A percentile compares a stretch with the other conserved stretches of the same genome.
Evolutionary conservation across 2,113 vertebrate species (phyloP).

Genomic region (Aegithalos caudatus): DNA sequence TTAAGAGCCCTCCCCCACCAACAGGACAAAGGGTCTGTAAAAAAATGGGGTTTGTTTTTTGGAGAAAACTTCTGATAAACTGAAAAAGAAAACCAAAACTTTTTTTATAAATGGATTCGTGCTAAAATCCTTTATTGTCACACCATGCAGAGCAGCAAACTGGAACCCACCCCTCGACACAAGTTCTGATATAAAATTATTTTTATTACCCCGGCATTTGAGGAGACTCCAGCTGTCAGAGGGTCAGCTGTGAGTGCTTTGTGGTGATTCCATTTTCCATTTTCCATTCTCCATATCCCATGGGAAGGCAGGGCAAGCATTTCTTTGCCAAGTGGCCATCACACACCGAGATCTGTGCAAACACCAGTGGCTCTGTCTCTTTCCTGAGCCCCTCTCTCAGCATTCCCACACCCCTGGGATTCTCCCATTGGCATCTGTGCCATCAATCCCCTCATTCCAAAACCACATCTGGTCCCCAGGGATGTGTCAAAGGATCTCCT

Average conservation of each 20-base stretch:
- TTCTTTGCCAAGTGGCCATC: neutral
- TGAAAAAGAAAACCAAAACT: neutral
- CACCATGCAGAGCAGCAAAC: neutral
- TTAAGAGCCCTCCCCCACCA: rapidly evolving
- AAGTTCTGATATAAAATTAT: neutral
- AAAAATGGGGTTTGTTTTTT: neutral
- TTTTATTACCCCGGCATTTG: neutral
- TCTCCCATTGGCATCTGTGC: rapidly evolving
- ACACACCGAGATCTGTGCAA: neutral
- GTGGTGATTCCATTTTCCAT: neutral
- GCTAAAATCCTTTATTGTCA: neutral
- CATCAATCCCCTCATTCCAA: neutral
- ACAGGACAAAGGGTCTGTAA: neutral
- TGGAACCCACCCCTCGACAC: rapidly evolving
- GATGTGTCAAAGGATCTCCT: neutral
- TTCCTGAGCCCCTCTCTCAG: neutral
- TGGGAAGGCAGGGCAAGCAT: neutral
- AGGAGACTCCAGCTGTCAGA: neutral
- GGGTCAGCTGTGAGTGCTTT: neutral
- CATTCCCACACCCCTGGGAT: neutral
- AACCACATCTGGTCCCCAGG: neutral
- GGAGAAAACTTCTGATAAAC: neutral
- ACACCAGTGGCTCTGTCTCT: neutral
- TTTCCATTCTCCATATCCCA: neutral
- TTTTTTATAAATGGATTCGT: neutral